Percentiles rank a stretch among this genome's conserved stretches.
phyloP scores from a whole-genome alignment of 2,797 vertebrate species.

The Onychomys torridus region DNA sequence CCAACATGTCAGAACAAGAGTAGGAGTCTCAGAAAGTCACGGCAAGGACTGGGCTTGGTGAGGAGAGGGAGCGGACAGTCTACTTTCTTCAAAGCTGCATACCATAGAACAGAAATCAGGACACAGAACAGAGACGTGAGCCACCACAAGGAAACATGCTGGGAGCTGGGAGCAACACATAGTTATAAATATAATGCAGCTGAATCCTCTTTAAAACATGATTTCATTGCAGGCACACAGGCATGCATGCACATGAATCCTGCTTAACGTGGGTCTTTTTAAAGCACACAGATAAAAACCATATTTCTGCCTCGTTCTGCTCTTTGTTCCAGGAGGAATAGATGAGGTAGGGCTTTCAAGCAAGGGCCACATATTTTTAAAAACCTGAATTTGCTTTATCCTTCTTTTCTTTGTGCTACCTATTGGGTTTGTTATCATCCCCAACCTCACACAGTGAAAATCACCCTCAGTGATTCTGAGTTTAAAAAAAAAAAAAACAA shows the following conservation, averaged over 20 bases:
- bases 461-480: background rate
- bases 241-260: conserved; percentile 64
- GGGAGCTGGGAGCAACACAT: conserved; percentile 81
- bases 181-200: conserved; percentile 79
- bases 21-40: background rate
- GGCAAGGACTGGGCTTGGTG: background rate
- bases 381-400: background rate
- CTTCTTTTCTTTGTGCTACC: background rate
- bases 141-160: conserved; percentile 38
- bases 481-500: background rate
- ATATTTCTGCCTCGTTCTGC: background rate
- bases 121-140: conserved; percentile 48
- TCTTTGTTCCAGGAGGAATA: conserved; percentile 33
- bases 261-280: conserved; percentile 51
- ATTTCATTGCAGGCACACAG: conserved; percentile 67
- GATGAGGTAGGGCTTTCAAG: conserved; percentile 36
- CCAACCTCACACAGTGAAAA: conserved; percentile 16
- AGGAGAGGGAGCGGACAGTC: background rate
- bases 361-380: background rate
- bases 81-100: background rate
- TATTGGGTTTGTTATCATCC: conserved; percentile 31
- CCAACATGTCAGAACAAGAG: background rate
- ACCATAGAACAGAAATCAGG: conserved; percentile 64
- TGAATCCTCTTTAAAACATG: conserved; percentile 72
- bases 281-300: conserved; percentile 33